Conservation (phyloP, 2,797 vertebrate species). For the Jordanella pulchra region DNA sequence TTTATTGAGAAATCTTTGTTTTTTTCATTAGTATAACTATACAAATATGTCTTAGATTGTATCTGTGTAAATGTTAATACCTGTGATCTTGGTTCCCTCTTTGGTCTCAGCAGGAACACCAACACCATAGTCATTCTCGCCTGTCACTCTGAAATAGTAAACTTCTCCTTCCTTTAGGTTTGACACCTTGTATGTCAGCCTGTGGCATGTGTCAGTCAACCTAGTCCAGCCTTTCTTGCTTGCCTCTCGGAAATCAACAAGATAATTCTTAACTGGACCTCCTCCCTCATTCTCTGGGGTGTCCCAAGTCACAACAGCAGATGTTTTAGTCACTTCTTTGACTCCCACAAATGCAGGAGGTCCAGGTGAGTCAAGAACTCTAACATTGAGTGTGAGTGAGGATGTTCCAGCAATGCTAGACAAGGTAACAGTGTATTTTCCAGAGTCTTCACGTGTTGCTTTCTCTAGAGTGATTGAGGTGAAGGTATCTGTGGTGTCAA, state of each 20-base stretch:
- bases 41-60: not conserved
- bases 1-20: not conserved
- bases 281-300: conserved; percentile 97
- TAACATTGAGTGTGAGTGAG: conserved; percentile 89
- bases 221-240: conserved; percentile 97
- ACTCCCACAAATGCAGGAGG: conserved; percentile 84
- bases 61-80: conserved; percentile 74
- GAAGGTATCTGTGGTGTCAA: conserved; percentile 89
- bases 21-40: conserved; percentile 1
- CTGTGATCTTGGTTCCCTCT: conserved; percentile 96
- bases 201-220: conserved; percentile 90
- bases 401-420: conserved; percentile 89
- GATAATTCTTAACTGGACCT: conserved; percentile 95
- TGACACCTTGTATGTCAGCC: conserved; percentile 91
- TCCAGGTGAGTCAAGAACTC: conserved; percentile 96
- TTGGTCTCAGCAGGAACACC: conserved; percentile 90
- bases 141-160: conserved; percentile 95
- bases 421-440: conserved; percentile 94
- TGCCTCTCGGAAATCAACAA: conserved; percentile 94
- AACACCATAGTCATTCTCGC: conserved; percentile 94
- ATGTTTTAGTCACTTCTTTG: conserved; percentile 91
- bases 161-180: conserved; percentile 90
- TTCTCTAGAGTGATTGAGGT: conserved; percentile 94
- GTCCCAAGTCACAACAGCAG: conserved; percentile 92
- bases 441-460: conserved; percentile 93